Conservation (phyloP, 2,797 vertebrate genomes). For the Silurus aristotelis region DNA sequence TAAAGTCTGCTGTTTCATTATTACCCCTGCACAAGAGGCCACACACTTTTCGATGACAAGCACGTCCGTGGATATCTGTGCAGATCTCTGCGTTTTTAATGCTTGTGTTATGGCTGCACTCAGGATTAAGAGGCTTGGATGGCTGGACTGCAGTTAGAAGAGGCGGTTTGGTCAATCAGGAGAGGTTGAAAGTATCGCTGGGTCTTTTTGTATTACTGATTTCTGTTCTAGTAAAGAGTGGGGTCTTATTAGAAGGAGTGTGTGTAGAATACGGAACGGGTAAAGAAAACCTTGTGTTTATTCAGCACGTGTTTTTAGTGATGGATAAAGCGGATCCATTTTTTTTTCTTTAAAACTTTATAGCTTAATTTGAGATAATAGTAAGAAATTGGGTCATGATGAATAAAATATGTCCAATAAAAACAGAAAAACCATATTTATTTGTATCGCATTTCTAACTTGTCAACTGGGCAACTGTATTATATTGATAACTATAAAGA, state of each 20-base stretch:
- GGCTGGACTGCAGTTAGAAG: slow-evolving; percentile 25
- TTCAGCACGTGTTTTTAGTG: neutral
- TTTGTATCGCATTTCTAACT: neutral
- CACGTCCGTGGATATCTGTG: neutral
- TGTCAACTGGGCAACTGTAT: neutral
- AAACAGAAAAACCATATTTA: neutral
- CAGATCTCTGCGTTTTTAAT: slow-evolving; percentile 23
- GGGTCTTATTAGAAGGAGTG: slow-evolving; percentile 19
- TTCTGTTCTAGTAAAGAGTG: slow-evolving; percentile 3
- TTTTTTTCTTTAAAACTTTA: neutral
- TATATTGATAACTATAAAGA: neutral
- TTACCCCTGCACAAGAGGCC: slow-evolving; percentile 46
- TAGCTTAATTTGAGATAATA: neutral
- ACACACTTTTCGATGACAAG: slow-evolving; percentile 30
- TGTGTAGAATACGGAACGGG: slow-evolving; percentile 12
- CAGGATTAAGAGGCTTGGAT: slow-evolving; percentile 42
- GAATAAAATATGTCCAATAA: neutral
- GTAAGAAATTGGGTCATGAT: neutral
- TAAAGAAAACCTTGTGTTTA: neutral
- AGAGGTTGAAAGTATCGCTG: slow-evolving; percentile 19
- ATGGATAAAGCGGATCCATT: neutral
- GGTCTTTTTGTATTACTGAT: slow-evolving; percentile 33
- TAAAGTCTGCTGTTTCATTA: slow-evolving; percentile 52
- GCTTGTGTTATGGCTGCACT: slow-evolving; percentile 37
- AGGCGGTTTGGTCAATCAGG: slow-evolving; percentile 42